Evolutionary conservation across 2,797 vertebrate species (phyloP).

Genomic region (Smutsia gigantea): DNA sequence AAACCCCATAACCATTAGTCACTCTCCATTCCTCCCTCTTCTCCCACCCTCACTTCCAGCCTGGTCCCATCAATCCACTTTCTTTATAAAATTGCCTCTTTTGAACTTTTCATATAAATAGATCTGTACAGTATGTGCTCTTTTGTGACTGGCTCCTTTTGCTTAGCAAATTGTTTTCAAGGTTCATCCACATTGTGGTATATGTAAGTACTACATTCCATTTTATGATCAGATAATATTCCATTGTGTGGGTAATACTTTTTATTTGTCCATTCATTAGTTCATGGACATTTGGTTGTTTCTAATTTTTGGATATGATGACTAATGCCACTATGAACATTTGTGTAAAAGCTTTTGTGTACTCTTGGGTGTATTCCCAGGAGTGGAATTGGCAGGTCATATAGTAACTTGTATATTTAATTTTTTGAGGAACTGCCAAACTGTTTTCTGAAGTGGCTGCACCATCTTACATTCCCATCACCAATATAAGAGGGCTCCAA

Average conservation of each 20-base stretch:
- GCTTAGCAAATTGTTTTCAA: not conserved
- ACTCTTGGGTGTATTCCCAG: not conserved
- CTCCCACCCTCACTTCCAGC: not conserved
- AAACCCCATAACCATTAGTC: not conserved
- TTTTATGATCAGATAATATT: slow-evolving; percentile 15
- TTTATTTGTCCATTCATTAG: not conserved
- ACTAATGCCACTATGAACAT: not conserved
- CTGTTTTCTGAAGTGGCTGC: not conserved
- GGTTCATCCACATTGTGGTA: not conserved
- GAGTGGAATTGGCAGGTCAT: not conserved
- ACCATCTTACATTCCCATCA: not conserved
- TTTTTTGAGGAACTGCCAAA: slow-evolving; percentile 8
- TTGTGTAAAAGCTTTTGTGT: not conserved
- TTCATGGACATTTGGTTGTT: not conserved
- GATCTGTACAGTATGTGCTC: not conserved
- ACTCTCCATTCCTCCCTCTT: not conserved
- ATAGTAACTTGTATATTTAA: slow-evolving; percentile 21
- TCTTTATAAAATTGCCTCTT: slow-evolving; percentile 9
- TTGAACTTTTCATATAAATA: not conserved
- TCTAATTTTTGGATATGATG: not conserved
- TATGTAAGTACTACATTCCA: not conserved
- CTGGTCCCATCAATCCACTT: not conserved
- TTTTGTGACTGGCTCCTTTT: not conserved
- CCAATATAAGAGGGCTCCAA: not conserved
- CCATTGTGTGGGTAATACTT: not conserved